phyloP scores from a whole-genome alignment of 2,888 invertebrate genomes.

The Clunio marinus region DNA sequence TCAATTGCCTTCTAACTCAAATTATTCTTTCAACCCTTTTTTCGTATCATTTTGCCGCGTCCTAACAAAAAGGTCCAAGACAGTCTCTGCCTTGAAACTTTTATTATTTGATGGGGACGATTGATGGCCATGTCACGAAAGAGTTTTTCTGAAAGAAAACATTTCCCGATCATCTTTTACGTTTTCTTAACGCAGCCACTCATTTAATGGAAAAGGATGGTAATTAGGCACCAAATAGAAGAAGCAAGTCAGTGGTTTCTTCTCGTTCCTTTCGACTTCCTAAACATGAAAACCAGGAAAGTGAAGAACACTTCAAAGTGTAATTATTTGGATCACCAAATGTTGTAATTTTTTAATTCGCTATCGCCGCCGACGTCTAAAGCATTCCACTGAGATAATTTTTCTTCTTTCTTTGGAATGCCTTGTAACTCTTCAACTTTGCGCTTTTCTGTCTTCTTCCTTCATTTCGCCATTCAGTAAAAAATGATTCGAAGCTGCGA shows the following conservation, averaged over 20 bases:
- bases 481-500: not conserved
- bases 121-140: too few relatives aligned
- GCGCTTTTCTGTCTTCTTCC: too few relatives aligned
- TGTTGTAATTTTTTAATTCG: conserved; percentile 38
- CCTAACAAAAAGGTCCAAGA: conserved; percentile 5
- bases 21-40: conserved; percentile 24
- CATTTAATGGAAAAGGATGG: conserved; percentile 29
- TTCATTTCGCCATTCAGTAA: not conserved
- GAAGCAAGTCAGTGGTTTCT: conserved; percentile 16
- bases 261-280: not conserved
- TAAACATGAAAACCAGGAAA: conserved; percentile 32
- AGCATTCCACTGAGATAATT: conserved; percentile 17
- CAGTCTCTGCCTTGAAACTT: not conserved
- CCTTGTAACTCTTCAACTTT: not conserved
- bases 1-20: not conserved
- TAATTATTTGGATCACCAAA: conserved; percentile 39
- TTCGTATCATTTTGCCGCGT: not conserved
- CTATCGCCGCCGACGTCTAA: not conserved
- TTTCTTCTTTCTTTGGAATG: conserved; percentile 17
- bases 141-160: too few relatives aligned
- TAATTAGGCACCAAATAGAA: conserved; percentile 25
- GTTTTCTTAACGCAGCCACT: too few relatives aligned
- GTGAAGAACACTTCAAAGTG: conserved; percentile 22
- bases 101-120: too few relatives aligned
- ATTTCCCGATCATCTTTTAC: too few relatives aligned